A percentile compares a stretch with the other conserved stretches of the same genome.
Evolutionary conservation across 2,888 invertebrate genomes (phyloP).

Genomic region (Aproaerema taeniolella): DNA sequence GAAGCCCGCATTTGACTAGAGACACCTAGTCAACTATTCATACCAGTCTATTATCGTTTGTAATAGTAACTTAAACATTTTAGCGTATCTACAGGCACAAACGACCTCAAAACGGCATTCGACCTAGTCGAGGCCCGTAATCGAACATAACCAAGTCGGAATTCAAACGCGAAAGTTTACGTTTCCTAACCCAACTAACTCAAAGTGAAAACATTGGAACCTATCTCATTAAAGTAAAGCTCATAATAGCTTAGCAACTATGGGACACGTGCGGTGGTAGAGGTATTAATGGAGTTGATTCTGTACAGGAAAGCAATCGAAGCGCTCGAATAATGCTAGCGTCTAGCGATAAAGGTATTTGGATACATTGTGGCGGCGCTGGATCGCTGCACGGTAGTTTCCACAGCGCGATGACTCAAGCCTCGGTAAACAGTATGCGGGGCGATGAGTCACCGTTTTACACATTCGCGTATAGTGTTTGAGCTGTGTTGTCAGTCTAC

Average conservation of each 20-base stretch:
- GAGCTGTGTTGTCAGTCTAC: slow-evolving; percentile 76
- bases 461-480: slow-evolving; percentile 77
- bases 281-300: slow-evolving; percentile 73
- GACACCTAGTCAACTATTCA: slow-evolving; percentile 43
- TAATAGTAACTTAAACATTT: slow-evolving; percentile 38
- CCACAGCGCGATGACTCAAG: slow-evolving; percentile 69
- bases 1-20: slow-evolving; percentile 38
- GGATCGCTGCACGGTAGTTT: slow-evolving; percentile 47
- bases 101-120: slow-evolving; percentile 76
- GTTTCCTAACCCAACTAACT: slow-evolving; percentile 43
- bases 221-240: slow-evolving; percentile 33
- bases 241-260: slow-evolving; percentile 36
- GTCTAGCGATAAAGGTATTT: slow-evolving; percentile 28
- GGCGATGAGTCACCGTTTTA: slow-evolving; percentile 78
- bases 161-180: slow-evolving; percentile 71
- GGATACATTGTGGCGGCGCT: slow-evolving; percentile 48
- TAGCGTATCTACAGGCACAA: slow-evolving; percentile 50
- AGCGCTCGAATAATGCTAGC: slow-evolving; percentile 50
- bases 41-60: slow-evolving; percentile 38
- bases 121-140: slow-evolving; percentile 69
- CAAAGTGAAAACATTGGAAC: slow-evolving; percentile 24
- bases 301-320: slow-evolving; percentile 43
- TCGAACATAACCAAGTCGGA: slow-evolving; percentile 68
- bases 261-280: slow-evolving; percentile 70
- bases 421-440: slow-evolving; percentile 78